Base-by-base conservation (phyloP, 2,797 vertebrate species). In the Columba guinea region DNA sequence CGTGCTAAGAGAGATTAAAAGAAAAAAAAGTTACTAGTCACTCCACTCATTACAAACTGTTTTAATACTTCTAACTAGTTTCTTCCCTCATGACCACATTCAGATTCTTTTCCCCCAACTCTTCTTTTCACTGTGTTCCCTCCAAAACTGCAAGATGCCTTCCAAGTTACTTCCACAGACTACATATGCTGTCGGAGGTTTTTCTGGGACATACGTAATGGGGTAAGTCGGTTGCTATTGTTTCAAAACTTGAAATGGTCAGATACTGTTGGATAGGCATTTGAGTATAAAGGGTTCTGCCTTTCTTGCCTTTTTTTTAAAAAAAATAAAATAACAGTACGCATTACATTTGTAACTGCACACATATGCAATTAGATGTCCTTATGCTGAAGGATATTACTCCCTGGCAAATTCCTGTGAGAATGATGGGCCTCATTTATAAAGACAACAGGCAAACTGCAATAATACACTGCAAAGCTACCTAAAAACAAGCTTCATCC, bases 1-100 rank as follows among this genome's bases (percentile, higher is more conserved):
- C 8, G 75, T 51, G 84, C 92, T 96, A 96, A 90, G 95, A 96
- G 88, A 96, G 95, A 96, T 92, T 51, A 94, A 81, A 93, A 90
- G 88, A 90, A 71, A 92, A 95, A 94, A 87, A 18, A 93, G 86
- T 94, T 94, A 96, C 90, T 44, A 44, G 46, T 52, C 68, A 77
- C 62, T 35, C 59, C 65, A 51, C 53, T 83, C 51, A 60, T 71
- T 70, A 55, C 28, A 69, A 94, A 65, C 58, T 58, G 53, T 76
- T 91, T 89, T 51, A 77, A 77, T 55, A 63, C 51, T n/a, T 74
- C 70, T 77, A 93, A 94, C 55, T 82, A 80, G 49, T 51, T 94
- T 90, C 83, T 84, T 93, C 69, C 55, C 73, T 93, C 60, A 21
- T n/a, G 39, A 89, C 46, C 62, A 53, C 84, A 93, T 64, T 74